Percentiles rank a stretch among this genome's conserved stretches.
phyloP scores from a whole-genome alignment of 2,888 invertebrate genomes.

The Acleris literana region DNA sequence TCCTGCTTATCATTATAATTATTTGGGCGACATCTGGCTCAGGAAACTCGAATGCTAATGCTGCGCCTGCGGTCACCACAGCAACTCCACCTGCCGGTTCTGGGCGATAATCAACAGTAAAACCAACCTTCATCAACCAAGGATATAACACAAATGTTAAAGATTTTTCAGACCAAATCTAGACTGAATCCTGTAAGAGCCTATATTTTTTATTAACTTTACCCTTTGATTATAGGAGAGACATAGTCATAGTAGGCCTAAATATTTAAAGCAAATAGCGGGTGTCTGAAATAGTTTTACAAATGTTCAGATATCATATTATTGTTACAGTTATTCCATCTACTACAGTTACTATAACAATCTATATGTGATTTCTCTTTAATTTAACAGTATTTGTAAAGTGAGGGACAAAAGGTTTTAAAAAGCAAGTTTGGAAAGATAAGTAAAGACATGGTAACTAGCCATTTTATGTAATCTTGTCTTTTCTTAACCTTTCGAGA shows the following conservation, averaged over 20 bases:
- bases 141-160: slow-evolving; percentile 39
- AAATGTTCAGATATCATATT: too few relatives aligned
- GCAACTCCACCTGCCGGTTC: slow-evolving; percentile 43
- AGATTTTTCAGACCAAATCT: slow-evolving; percentile 49
- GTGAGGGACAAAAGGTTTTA: too few relatives aligned
- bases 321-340: too few relatives aligned
- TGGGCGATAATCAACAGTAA: slow-evolving; percentile 57
- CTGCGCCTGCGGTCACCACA: slow-evolving; percentile 46
- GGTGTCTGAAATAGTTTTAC: slow-evolving; percentile 1
- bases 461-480: slow-evolving; percentile 4
- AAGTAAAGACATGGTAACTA: slow-evolving; percentile 2
- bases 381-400: too few relatives aligned
- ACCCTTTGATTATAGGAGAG: slow-evolving; percentile 22
- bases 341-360: neutral
- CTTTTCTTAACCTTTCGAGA: too few relatives aligned
- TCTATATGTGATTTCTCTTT: neutral
- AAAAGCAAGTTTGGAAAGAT: neutral
- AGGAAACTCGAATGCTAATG: slow-evolving; percentile 37
- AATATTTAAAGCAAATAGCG: slow-evolving; percentile 6
- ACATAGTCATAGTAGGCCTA: slow-evolving; percentile 5
- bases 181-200: slow-evolving; percentile 50
- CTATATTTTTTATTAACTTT: slow-evolving; percentile 48
- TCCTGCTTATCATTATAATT: slow-evolving; percentile 92
- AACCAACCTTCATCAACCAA: slow-evolving; percentile 34
- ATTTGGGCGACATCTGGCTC: slow-evolving; percentile 80